phyloP scores from a whole-genome alignment of 2,888 invertebrate species.

The Sesia apiformis region DNA sequence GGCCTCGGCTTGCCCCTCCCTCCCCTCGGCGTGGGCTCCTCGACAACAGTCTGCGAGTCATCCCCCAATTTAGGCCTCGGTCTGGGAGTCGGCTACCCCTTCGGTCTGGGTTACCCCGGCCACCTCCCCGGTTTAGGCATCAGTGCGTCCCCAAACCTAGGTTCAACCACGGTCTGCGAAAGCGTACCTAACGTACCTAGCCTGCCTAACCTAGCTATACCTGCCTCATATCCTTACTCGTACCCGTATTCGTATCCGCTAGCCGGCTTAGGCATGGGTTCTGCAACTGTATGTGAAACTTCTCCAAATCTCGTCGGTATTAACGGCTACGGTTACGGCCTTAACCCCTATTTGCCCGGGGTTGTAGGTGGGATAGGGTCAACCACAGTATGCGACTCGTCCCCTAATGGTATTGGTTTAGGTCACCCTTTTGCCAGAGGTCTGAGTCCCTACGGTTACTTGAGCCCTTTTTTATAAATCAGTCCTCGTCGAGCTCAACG shows the following conservation, averaged over 20 bases:
- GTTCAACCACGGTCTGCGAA: slow-evolving; percentile 11
- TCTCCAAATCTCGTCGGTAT: slow-evolving; percentile 5
- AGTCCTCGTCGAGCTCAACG: too few relatives aligned
- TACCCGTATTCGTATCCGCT: not conserved
- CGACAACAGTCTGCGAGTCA: slow-evolving; percentile 8
- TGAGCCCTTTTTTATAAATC: too few relatives aligned
- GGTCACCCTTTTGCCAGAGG: too few relatives aligned
- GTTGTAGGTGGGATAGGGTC: not conserved
- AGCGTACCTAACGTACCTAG: slow-evolving; percentile 7
- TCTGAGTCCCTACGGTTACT: too few relatives aligned
- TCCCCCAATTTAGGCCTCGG: slow-evolving; percentile 7
- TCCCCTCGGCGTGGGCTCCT: not conserved
- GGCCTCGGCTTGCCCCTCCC: not conserved
- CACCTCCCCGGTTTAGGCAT: not conserved
- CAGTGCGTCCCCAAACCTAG: not conserved
- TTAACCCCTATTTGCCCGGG: not conserved
- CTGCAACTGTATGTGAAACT: slow-evolving; percentile 12
- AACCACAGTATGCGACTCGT: slow-evolving; percentile 1
- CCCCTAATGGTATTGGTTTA: not conserved
- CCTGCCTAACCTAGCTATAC: not conserved
- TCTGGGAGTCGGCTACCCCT: not conserved
- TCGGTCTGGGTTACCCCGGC: not conserved
- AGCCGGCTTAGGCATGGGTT: slow-evolving; percentile 1
- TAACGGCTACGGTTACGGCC: not conserved
- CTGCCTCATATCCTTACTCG: not conserved